phyloP scores from a whole-genome alignment of 2,113 vertebrate species.

The Indicator indicator region DNA sequence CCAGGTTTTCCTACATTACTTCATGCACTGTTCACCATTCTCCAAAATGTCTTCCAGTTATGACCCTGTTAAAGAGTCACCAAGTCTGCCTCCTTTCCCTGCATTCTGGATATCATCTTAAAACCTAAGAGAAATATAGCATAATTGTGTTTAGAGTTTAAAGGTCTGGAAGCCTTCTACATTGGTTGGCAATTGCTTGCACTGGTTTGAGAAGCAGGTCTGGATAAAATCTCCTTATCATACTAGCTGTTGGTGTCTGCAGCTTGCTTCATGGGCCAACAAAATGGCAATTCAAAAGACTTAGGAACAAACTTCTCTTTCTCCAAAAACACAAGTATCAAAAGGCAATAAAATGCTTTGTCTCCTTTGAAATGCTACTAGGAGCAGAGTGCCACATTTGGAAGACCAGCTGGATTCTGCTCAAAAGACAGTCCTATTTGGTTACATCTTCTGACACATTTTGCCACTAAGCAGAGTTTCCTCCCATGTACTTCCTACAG shows the following conservation, averaged over 20 bases:
- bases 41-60: not conserved
- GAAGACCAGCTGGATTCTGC: not conserved
- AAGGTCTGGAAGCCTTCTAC: not conserved
- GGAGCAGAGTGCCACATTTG: not conserved
- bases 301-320: too few relatives aligned
- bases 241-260: not conserved
- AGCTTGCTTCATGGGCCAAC: not conserved
- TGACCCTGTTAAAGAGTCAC: not conserved
- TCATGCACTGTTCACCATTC: not conserved
- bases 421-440: not conserved
- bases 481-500: not conserved
- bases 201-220: not conserved
- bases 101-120: not conserved
- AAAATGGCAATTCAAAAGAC: not conserved
- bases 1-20: not conserved
- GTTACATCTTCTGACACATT: not conserved
- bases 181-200: not conserved
- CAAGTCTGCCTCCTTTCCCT: not conserved
- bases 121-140: not conserved
- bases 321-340: not conserved
- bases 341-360: not conserved
- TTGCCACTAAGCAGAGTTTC: not conserved
- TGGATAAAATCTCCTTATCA: not conserved
- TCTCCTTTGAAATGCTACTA: not conserved
- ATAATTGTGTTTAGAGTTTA: not conserved